A percentile compares a stretch with the other conserved stretches of the same genome.
Conservation (phyloP, 2,797 vertebrate genomes). For the Leptoclinus maculatus region DNA sequence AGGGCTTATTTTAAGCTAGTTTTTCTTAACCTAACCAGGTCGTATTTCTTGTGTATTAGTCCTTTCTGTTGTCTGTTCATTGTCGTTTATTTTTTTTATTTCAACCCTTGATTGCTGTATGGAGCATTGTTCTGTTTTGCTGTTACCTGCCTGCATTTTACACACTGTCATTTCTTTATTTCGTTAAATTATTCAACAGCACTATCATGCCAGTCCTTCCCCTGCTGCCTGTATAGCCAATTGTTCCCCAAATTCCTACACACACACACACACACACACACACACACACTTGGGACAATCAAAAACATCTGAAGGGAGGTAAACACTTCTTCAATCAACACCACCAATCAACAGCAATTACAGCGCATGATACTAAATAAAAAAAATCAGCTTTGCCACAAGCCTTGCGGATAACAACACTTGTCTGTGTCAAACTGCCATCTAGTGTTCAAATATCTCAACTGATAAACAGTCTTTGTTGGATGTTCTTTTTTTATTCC, state of each 20-base stretch:
- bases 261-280: neutral
- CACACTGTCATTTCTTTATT: too few relatives aligned
- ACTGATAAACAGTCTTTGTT: neutral
- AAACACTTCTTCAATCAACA: constrained; percentile 43
- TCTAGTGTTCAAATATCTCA: constrained; percentile 58
- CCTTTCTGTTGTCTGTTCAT: neutral
- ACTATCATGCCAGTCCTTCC: too few relatives aligned
- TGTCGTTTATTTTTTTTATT: neutral
- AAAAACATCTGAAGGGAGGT: constrained; percentile 37
- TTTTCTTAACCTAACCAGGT: neutral
- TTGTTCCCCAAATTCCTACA: neutral
- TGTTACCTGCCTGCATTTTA: too few relatives aligned
- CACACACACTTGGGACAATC: constrained; percentile 37
- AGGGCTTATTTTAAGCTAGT: neutral
- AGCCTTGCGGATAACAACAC: constrained; percentile 8
- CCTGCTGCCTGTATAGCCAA: too few relatives aligned
- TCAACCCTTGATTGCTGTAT: too few relatives aligned
- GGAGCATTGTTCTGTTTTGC: too few relatives aligned
- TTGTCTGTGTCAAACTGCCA: constrained; percentile 67
- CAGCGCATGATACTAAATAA: constrained; percentile 16
- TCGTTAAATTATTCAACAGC: too few relatives aligned
- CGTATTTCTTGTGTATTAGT: too few relatives aligned
- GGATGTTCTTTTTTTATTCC: neutral
- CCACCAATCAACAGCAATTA: constrained; percentile 54
- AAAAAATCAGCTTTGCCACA: neutral